These are phyloP conservation scores for Lepilemur ruficaudatus DNA, from an alignment of 2,797 vertebrate species.

Conservation along the genomic window DNA sequence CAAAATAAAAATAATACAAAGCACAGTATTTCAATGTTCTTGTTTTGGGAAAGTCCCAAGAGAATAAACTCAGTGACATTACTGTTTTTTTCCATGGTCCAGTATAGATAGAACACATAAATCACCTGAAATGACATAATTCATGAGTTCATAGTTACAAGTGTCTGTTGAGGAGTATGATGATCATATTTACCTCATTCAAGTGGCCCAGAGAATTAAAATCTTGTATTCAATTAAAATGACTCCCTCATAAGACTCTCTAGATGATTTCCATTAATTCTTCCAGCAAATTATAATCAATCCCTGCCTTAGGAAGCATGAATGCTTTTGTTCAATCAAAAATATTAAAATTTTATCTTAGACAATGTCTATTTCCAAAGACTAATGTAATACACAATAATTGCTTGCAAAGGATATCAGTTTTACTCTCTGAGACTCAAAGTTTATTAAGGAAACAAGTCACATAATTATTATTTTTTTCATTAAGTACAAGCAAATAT, in stretches of 20 bases:
- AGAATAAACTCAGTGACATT: slow-evolving; percentile 15
- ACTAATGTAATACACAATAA: background rate
- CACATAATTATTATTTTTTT: background rate
- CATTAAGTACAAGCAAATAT: background rate
- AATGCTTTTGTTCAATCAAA: background rate
- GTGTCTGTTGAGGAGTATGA: background rate
- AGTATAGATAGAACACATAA: background rate
- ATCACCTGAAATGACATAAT: background rate
- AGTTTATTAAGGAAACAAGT: background rate
- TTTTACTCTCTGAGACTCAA: background rate
- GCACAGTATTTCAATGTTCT: slow-evolving; percentile 13
- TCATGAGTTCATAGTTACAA: background rate
- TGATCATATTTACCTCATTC: background rate
- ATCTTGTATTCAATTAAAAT: background rate
- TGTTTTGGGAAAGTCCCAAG: slow-evolving; percentile 30
- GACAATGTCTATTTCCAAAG: background rate
- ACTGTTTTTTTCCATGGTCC: background rate
- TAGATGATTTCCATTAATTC: background rate
- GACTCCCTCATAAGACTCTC: background rate
- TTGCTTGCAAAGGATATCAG: background rate
- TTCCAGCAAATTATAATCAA: background rate
- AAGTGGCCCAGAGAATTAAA: background rate
- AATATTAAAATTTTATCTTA: background rate
- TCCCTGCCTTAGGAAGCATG: background rate
- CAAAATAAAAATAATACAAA: slow-evolving; percentile 45